Evolutionary conservation across 2,113 vertebrate genomes (phyloP), one percentile per base, ranked within the genome.

Genomic region (Phylloscopus trochiloides): DNA sequence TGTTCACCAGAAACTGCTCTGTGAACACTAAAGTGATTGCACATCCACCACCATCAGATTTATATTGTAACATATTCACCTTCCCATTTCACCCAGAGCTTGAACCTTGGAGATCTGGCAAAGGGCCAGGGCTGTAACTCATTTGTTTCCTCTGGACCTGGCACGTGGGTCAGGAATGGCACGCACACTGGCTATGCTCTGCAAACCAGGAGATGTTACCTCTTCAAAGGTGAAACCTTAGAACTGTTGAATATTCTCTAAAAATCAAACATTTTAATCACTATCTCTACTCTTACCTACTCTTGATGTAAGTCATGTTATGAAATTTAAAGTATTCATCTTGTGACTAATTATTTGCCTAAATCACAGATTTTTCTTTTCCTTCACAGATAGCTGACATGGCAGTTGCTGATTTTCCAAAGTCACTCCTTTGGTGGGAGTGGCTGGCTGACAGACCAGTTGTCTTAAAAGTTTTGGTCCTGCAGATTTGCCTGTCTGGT

Each of bases 121-220:
- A 5, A 36, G n/a, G 47, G 16, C 79, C 87, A 72, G 2, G 43
- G 71, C 71, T 76, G 58, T 26, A 90, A 85, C 25, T 86, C 70
- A 17, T 85, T 73, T 72, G 3, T 90, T 93, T 91, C 61, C 71
- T 75, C 26, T 40, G 65, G 91, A 38, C 8, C 74, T 76, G 87
- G 58, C 51, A 15, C 42, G 40, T 31, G 47, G 15, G 36, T 45
- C 21, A 6, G 29, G 32, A 61, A 5, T 72, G 0, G 0, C 24
- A 51, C 0, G 0, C 36, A 16, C 2, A 9, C 29, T 4, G 32
- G 25, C 24, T 26, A 4, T 1, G 3, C 84, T 74, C 36, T 54
- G 42, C 45, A 78, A 50, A 45, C 18, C 34, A 10, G 36, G n/a
- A 77, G 77, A 22, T 52, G 48, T 42, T 65, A 54, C 43, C 59